Evolutionary conservation across 2,888 invertebrate genomes (phyloP), one percentile per base, ranked within the genome.

Genomic region (Miltochrista miniata): DNA sequence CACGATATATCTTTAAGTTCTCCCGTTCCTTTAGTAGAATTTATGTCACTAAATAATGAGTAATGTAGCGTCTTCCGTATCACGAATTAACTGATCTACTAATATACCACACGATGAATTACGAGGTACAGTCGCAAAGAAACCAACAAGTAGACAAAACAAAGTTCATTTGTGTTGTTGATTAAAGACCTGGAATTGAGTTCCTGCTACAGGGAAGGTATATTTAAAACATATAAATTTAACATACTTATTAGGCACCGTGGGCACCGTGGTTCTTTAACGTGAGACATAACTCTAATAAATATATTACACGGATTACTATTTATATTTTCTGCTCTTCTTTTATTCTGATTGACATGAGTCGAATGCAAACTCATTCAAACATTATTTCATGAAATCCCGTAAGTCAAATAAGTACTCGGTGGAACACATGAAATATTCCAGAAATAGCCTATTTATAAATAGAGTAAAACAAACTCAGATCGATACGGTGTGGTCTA

Each of bases 101-200:
- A 70, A 72, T 71, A 68, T 74, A 74, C 72, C 77, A 72, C 66
- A 70, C 66, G 64, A 74, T 72, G 68, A 72, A 74, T 76, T 69
- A 72, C 61, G 34, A 41, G 11, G 62, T 64, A 68, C 68, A 57
- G 41, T 59, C 64, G 45, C 51, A 51, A 51, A 55, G 49, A 56
- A 43, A 64, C 54, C 35, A 52, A 30, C 15, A 34, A 13, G 18
- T 4, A 24, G 18, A 11, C 15, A 29, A 12, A 13, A 15, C 12
- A 39, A 33, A 30, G 39, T 18, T 46, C 45, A 51, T 13, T 42
- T 37, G 24, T 42, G 39, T 35, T 36, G 10, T 12, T 46, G 30
- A 33, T 18, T 33, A 37, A 29, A 37, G 37, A 30, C n/a, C 9
- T 36, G 3, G 29, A 45, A 37, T 45, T 36, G 30, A 45, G 30